These are phyloP conservation scores for Polyommatus iphigenia DNA, from an alignment of 2,888 invertebrate genomes.

Conservation along the genomic window DNA sequence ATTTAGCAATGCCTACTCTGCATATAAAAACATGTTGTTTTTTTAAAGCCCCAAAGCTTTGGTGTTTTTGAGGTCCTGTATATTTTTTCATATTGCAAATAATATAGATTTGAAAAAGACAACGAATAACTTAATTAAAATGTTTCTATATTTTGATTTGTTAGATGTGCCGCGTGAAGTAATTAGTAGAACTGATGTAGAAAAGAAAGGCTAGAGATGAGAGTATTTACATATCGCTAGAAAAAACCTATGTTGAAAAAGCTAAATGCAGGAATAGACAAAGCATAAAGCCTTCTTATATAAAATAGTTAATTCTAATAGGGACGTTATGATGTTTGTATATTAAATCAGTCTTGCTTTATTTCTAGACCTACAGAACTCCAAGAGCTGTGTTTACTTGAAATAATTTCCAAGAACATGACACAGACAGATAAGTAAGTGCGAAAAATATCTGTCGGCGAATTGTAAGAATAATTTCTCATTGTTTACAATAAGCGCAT, in stretches of 20 bases:
- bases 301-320: too few species aligned
- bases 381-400: not conserved
- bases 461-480: not conserved
- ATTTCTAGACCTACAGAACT: not conserved
- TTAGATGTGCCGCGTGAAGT: too few species aligned
- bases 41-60: not conserved
- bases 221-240: too few species aligned
- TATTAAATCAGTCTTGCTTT: not conserved
- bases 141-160: not conserved
- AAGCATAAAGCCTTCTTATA: too few species aligned
- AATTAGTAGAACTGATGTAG: not conserved
- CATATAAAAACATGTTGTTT: not conserved
- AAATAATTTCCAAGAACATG: slow-evolving; percentile 2
- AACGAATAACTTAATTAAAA: not conserved
- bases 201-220: too few species aligned
- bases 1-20: not conserved
- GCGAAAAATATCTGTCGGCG: not conserved
- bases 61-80: not conserved
- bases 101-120: not conserved
- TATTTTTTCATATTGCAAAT: not conserved
- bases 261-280: too few species aligned
- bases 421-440: not conserved
- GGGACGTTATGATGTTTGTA: too few species aligned
- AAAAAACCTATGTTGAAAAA: too few species aligned
- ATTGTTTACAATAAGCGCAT: not conserved